phyloP scores from a whole-genome alignment of 2,888 invertebrate genomes.

The Agapostemon virescens region DNA sequence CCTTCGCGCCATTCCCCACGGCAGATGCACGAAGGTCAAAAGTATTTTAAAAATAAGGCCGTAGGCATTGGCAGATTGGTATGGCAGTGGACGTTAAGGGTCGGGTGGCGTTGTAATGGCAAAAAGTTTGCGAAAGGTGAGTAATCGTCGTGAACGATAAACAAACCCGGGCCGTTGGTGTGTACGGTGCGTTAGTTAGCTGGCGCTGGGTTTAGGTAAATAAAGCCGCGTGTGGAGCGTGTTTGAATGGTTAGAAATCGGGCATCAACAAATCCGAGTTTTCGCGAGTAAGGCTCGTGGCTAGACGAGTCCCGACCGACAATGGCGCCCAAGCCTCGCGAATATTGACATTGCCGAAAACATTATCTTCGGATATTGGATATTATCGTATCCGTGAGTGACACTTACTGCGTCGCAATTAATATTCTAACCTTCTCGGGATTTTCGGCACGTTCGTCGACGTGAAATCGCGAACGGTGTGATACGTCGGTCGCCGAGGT shows the following conservation, averaged over 20 bases:
- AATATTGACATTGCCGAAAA: slow-evolving; percentile 78
- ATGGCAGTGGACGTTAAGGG: slow-evolving; percentile 89
- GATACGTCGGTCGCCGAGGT: slow-evolving; percentile 68
- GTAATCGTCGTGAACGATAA: slow-evolving; percentile 77
- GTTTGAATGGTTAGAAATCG: slow-evolving; percentile 63
- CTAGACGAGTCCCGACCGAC: slow-evolving; percentile 73
- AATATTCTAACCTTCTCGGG: slow-evolving; percentile 70
- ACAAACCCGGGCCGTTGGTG: slow-evolving; percentile 46
- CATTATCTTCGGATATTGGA: slow-evolving; percentile 72
- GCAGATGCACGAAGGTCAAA: slow-evolving; percentile 80
- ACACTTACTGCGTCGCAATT: slow-evolving; percentile 75
- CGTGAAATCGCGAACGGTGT: slow-evolving; percentile 36
- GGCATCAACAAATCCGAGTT: slow-evolving; percentile 69
- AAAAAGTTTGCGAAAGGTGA: slow-evolving; percentile 90
- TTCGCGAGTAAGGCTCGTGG: slow-evolving; percentile 70
- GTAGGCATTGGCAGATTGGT: slow-evolving; percentile 78
- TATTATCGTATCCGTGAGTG: slow-evolving; percentile 70
- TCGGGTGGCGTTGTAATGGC: slow-evolving; percentile 91
- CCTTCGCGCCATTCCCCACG: slow-evolving; percentile 75
- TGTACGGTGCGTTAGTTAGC: slow-evolving; percentile 53
- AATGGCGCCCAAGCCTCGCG: slow-evolving; percentile 78
- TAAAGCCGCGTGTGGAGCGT: slow-evolving; percentile 60
- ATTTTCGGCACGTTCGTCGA: slow-evolving; percentile 42
- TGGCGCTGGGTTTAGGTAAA: slow-evolving; percentile 61
- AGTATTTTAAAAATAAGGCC: slow-evolving; percentile 80